Evolutionary conservation across 2,113 vertebrate genomes (phyloP).

Genomic region (Sylvia atricapilla): DNA sequence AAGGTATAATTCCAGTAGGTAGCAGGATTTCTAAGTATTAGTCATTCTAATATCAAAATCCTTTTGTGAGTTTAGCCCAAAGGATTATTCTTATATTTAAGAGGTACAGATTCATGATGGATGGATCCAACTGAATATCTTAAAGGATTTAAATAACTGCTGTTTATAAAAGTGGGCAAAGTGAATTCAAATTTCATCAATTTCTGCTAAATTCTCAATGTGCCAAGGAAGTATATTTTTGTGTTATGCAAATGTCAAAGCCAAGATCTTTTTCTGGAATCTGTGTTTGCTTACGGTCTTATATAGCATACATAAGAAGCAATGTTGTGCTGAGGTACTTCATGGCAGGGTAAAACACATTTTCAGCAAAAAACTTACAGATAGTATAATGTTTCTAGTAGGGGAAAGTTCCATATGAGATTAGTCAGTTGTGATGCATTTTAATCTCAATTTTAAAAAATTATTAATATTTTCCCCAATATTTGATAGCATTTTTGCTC

Average conservation of each 20-base stretch:
- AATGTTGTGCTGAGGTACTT: background rate
- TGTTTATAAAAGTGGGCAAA: conserved; percentile 8
- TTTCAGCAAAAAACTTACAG: background rate
- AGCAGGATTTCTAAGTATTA: background rate
- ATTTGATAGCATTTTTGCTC: background rate
- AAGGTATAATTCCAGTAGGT: background rate
- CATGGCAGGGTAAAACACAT: background rate
- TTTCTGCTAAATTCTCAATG: conserved; percentile 7
- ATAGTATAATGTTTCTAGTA: background rate
- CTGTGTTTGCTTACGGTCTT: conserved; percentile 11
- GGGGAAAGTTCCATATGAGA: background rate
- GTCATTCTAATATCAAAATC: conserved; percentile 12
- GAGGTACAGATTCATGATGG: background rate
- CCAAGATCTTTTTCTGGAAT: conserved; percentile 30
- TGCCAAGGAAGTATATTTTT: conserved; percentile 22
- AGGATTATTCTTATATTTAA: conserved; percentile 5
- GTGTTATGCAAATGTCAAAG: conserved; percentile 7
- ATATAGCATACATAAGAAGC: background rate
- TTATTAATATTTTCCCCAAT: background rate
- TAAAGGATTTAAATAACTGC: conserved; percentile 20
- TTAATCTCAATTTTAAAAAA: background rate
- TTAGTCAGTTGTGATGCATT: background rate
- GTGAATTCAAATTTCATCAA: background rate
- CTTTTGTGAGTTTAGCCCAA: background rate
- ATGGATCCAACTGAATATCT: background rate